Percentiles rank a stretch among this genome's conserved stretches.
phyloP scores from a whole-genome alignment of 2,113 vertebrate species.

The Blennius ocellaris region DNA sequence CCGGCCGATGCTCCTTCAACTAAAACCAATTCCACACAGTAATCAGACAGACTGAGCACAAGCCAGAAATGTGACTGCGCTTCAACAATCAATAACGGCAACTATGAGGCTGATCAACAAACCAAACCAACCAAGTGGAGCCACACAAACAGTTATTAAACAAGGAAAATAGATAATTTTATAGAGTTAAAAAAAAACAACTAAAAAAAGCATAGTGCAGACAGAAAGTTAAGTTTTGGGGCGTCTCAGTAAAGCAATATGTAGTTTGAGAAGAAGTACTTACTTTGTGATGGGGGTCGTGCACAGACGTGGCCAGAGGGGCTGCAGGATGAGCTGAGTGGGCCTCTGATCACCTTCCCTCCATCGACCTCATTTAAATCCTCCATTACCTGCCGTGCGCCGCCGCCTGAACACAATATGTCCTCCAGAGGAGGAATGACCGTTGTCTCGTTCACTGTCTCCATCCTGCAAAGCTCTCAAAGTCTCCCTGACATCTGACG shows the following conservation, averaged over 20 bases:
- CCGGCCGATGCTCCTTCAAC: not conserved
- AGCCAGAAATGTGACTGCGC: not conserved
- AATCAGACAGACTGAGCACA: constrained; percentile 11
- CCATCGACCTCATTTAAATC: constrained; percentile 38
- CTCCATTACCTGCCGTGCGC: constrained; percentile 23
- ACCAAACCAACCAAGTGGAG: not conserved
- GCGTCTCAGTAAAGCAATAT: not conserved
- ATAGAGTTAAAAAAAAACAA: too few species aligned
- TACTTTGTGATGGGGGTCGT: constrained; percentile 3
- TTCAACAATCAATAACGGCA: constrained; percentile 37
- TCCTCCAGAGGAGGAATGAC: not conserved
- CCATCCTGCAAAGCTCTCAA: not conserved
- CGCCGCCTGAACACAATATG: not conserved
- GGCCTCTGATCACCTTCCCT: constrained; percentile 17
- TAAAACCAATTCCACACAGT: constrained; percentile 18
- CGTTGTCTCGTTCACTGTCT: not conserved
- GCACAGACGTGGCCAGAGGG: not conserved
- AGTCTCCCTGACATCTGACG: not conserved
- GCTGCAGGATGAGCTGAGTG: constrained; percentile 17
- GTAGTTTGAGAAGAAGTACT: not conserved
- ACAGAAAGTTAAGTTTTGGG: not conserved
- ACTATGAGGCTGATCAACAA: constrained; percentile 6
- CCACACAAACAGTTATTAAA: not conserved
- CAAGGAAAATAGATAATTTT: not conserved
- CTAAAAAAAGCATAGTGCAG: too few species aligned